Base-by-base conservation (phyloP, 2,888 invertebrate species). In the Philaethria dido region DNA sequence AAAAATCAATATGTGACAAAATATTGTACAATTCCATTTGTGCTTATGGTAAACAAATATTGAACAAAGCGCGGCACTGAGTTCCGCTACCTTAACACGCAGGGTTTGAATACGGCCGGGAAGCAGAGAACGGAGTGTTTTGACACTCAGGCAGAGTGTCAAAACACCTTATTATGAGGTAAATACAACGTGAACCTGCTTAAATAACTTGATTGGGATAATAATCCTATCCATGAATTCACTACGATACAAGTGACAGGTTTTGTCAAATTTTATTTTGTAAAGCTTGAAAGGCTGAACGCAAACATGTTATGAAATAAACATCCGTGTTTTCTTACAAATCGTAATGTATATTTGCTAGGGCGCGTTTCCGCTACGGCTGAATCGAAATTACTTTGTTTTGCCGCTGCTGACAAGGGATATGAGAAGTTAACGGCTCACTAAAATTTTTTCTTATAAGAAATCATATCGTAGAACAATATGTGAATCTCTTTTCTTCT, bases 381-480 rank as follows among this genome's bases (percentile, higher is more conserved):
- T 76, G 79, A 80, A 78, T 84, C 82, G 79, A 79, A 87, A 89
- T 88, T 78, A 83, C 83, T 85, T 89, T 89, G 88, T 90, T 89
- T 87, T 88, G 80, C 77, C 80, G 72, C 66, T 76, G 74, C 77
- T 73, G 78, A 77, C 73, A 73, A 70, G 72, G 72, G 69, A 75
- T 73, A 70, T 70, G 71, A 66, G 72, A 76, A 75, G 75, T 77
- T 76, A 74, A 73, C 72, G 73, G 72, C 69, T 70, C 62, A 69
- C 66, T 69, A 69, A 66, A 68, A 70, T 69, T 65, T 69, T 54
- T 66, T 64, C 55, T 62, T 62, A 60, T 62, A 60, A 66, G 60
- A 74, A 70, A 66, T 60, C 52, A 47, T 59, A 54, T 52, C 65
- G 54, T 54, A 66, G 64, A 55, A 14, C 57, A 69, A 64, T 64